Base-by-base conservation (phyloP, 2,113 vertebrate genomes). In the Odobenus rosmarus region DNA sequence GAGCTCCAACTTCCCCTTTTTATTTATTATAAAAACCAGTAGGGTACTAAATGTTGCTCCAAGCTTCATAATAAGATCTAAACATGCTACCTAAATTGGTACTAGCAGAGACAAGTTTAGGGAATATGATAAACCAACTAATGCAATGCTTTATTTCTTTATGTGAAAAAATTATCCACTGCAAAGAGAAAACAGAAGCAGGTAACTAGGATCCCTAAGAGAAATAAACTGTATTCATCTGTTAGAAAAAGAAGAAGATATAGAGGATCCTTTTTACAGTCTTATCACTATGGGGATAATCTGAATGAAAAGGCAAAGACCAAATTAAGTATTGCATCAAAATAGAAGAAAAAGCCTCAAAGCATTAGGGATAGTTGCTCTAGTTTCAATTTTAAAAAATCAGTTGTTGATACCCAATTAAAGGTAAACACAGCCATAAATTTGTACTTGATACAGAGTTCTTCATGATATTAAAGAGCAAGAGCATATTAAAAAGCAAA, bases 171-270 rank as follows among this genome's bases (percentile, higher is more conserved):
- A n/a, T 49, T 76, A 12, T 83, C 3, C 4, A 61, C 21, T 83
- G 15, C 36, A 13, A 88, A 93, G 24, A 93, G 64, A 96, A 80
- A 97, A 89, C 15, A 87, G 67, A 95, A 94, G 24, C 4, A 64
- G 53, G 49, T 16, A 92, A 85, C 49, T 51, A 12, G 13, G n/a
- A 86, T 93, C 15, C 61, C 53, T 55, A 31, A 51, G 28, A 85
- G 64, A 92, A 96, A 94, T 67, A 92, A 88, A 36, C 24, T 3
- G 4, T 26, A 31, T 33, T 92, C 72, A 49, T 67, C 77, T 69
- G 3, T 77, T 88, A 90, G 31, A 88, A 90, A 42, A 90, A 84
- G 28, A 94, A 67, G 55, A 1, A 39, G 2, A 71, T 46, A 23
- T 11, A 36, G 64, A 74, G 24, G 10, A 64, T 36, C 0, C 3